Percentiles rank a stretch among this genome's conserved stretches.
These are phyloP conservation scores for Streptopelia turtur DNA, from an alignment of 2,797 vertebrate species.

Conservation along the genomic window DNA sequence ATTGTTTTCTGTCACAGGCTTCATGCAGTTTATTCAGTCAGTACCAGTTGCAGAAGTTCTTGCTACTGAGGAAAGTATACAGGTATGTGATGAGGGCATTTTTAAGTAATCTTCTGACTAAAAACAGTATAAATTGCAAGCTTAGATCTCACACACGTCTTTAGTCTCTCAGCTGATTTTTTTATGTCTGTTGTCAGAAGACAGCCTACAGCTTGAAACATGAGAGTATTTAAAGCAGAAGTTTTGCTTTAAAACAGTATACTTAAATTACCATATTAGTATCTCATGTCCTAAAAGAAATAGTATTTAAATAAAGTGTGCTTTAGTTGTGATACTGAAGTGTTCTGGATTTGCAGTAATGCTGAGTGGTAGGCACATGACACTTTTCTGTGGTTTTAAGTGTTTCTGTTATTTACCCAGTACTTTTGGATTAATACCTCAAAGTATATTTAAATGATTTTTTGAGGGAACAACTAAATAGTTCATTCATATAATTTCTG, in stretches of 20 bases:
- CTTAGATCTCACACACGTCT: neutral
- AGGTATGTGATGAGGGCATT: slow-evolving; percentile 77
- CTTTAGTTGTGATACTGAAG: neutral
- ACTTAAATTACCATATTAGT: neutral
- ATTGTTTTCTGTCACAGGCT: slow-evolving; percentile 79
- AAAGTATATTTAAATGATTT: neutral
- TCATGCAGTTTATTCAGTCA: slow-evolving; percentile 99
- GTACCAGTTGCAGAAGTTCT: slow-evolving; percentile 98
- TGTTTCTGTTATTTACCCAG: neutral
- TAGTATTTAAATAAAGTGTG: neutral
- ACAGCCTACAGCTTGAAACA: neutral
- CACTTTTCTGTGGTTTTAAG: neutral
- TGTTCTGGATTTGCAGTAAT: neutral
- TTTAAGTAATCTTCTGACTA: neutral
- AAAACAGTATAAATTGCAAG: neutral
- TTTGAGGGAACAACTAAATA: neutral
- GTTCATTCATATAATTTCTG: neutral
- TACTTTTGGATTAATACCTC: neutral
- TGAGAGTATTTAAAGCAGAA: neutral
- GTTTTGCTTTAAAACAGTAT: neutral
- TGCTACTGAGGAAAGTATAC: slow-evolving; percentile 97
- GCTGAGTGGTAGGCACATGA: neutral
- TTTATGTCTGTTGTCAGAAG: neutral
- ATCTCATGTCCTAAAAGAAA: neutral
- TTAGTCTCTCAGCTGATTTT: neutral